These are phyloP conservation scores for Drosophila borborema DNA, from an alignment of 2,888 invertebrate species.

Conservation along the genomic window DNA sequence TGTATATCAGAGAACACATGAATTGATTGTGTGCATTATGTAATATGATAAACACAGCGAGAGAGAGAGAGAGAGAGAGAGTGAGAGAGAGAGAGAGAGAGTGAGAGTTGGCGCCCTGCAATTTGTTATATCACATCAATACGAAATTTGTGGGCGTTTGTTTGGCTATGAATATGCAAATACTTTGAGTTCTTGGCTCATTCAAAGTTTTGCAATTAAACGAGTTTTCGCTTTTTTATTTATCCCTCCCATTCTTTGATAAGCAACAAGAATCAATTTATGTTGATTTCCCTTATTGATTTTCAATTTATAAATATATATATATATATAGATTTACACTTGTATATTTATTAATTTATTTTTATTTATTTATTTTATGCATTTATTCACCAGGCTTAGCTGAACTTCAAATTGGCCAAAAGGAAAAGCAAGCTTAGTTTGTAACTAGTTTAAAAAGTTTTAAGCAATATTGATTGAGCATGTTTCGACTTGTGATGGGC, in stretches of 20 bases:
- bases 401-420: background rate
- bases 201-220: conserved; percentile 11
- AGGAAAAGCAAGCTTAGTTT: background rate
- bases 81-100: too few relatives aligned
- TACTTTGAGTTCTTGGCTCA: background rate
- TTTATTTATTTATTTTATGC: too few relatives aligned
- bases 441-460: conserved; percentile 11
- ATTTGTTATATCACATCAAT: conserved; percentile 1
- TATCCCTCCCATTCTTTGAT: background rate
- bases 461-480: background rate
- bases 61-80: background rate
- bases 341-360: background rate
- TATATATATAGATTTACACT: background rate
- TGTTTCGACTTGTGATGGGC: background rate
- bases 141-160: conserved; percentile 11
- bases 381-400: background rate
- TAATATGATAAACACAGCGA: background rate
- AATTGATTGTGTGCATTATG: conserved; percentile 7
- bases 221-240: background rate
- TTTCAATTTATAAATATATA: background rate
- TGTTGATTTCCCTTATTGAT: conserved; percentile 1
- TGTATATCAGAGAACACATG: background rate
- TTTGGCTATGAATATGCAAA: conserved; percentile 8
- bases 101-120: background rate
- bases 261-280: conserved; percentile 1